A percentile compares a stretch with the other conserved stretches of the same genome.
These are phyloP conservation scores for Aphodius granarius DNA, from an alignment of 2,888 invertebrate species.

Conservation along the genomic window DNA sequence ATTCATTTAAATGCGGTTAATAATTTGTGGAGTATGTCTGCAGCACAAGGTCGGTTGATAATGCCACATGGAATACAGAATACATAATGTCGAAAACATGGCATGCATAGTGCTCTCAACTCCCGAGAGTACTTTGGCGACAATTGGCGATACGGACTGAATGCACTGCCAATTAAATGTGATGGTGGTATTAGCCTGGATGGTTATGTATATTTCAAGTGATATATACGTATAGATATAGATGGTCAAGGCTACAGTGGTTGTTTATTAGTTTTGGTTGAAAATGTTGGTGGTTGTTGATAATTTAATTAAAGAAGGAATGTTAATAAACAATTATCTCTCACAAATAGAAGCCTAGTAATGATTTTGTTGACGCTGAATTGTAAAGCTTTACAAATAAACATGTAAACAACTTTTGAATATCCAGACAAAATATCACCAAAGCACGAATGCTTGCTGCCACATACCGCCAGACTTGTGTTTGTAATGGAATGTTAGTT, in stretches of 20 bases:
- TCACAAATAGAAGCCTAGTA: no score
- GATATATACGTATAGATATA: no score
- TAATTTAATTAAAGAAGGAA: no score
- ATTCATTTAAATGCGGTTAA: conserved; percentile 15
- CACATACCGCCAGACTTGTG: not conserved
- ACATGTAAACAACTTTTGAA: not conserved
- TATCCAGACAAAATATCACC: not conserved
- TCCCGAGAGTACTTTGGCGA: not conserved
- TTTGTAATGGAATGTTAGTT: not conserved
- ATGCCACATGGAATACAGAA: not conserved
- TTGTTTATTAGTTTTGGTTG: no score
- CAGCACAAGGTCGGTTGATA: not conserved
- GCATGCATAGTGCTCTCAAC: not conserved
- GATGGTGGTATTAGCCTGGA: not conserved
- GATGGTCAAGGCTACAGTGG: no score
- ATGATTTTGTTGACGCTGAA: not conserved
- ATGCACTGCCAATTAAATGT: not conserved
- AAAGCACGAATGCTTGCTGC: not conserved
- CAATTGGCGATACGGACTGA: not conserved
- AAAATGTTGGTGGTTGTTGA: no score
- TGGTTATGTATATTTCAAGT: not conserved
- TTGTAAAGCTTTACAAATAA: not conserved
- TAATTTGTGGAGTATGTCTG: conserved; percentile 5
- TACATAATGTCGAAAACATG: not conserved
- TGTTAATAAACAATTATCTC: no score